Evolutionary conservation across 2,113 vertebrate genomes (phyloP).

Genomic region (Phocoena phocoena): DNA sequence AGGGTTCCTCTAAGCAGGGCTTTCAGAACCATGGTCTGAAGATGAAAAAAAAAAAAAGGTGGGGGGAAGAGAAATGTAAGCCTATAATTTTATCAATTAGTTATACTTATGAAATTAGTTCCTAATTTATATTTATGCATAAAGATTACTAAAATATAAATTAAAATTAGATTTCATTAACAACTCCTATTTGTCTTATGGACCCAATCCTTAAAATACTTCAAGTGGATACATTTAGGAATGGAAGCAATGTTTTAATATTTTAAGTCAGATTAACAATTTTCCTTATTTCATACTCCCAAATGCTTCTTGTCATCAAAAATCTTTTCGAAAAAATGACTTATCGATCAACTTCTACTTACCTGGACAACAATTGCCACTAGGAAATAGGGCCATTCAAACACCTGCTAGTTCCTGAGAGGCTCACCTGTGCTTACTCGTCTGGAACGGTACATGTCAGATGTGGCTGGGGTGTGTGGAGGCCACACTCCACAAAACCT

Average conservation of each 20-base stretch:
- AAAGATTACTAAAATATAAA: background rate
- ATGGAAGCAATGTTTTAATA: background rate
- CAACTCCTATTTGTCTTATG: background rate
- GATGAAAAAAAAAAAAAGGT: background rate
- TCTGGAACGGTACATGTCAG: background rate
- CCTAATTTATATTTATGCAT: background rate
- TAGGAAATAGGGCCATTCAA: background rate
- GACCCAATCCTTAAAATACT: background rate
- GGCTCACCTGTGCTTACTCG: background rate
- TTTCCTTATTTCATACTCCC: background rate
- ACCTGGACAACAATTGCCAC: background rate
- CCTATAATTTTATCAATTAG: background rate
- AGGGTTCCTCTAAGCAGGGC: background rate
- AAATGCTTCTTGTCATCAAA: background rate
- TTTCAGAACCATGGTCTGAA: background rate
- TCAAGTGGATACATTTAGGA: background rate
- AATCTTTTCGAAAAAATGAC: background rate
- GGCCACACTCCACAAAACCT: background rate
- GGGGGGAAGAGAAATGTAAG: background rate
- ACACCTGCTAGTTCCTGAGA: background rate
- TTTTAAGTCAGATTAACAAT: background rate
- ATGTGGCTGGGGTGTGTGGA: background rate
- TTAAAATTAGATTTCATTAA: background rate
- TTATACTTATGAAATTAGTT: background rate
- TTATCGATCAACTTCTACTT: background rate